Evolutionary conservation across 2,888 invertebrate genomes (phyloP).

Genomic region (Siphonodentalium dalli): DNA sequence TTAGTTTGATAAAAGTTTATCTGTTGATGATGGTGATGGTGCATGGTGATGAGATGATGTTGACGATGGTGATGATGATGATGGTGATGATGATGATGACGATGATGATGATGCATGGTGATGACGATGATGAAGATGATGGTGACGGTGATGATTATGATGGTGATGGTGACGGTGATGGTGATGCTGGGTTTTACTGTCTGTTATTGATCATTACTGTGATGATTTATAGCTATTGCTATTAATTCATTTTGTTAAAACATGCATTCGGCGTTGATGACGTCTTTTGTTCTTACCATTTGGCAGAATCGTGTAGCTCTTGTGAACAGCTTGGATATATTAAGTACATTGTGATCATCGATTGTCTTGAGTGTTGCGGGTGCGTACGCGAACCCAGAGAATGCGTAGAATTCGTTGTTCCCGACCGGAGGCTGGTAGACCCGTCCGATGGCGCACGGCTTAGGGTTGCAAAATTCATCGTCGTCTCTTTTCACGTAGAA

Average conservation of each 20-base stretch:
- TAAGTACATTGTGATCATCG: conserved; percentile 31
- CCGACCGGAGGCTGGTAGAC: conserved; percentile 47
- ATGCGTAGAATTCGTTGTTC: conserved; percentile 42
- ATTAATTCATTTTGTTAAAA: too few relatives aligned
- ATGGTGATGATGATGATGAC: conserved; percentile 8
- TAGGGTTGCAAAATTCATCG: conserved; percentile 45
- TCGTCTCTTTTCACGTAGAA: conserved; percentile 36
- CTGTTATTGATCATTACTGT: too few relatives aligned
- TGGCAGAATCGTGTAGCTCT: conserved; percentile 39
- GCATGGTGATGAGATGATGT: too few relatives aligned
- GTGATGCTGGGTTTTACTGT: too few relatives aligned
- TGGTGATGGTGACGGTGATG: conserved; percentile 8
- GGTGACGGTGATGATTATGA: too few relatives aligned
- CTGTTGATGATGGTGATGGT: too few relatives aligned
- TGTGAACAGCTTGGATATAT: conserved; percentile 34
- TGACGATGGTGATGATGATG: conserved; percentile 8
- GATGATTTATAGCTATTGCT: too few relatives aligned
- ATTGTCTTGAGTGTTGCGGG: conserved; percentile 37
- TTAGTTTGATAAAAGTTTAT: too few relatives aligned
- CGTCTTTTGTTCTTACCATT: conserved; percentile 36
- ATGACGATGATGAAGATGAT: conserved; percentile 9
- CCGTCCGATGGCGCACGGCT: conserved; percentile 57
- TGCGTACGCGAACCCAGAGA: conserved; percentile 43
- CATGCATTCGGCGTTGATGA: too few relatives aligned
- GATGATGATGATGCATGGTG: too few relatives aligned